Conservation (phyloP, 2,797 vertebrate genomes). For the Thalassophryne amazonica region DNA sequence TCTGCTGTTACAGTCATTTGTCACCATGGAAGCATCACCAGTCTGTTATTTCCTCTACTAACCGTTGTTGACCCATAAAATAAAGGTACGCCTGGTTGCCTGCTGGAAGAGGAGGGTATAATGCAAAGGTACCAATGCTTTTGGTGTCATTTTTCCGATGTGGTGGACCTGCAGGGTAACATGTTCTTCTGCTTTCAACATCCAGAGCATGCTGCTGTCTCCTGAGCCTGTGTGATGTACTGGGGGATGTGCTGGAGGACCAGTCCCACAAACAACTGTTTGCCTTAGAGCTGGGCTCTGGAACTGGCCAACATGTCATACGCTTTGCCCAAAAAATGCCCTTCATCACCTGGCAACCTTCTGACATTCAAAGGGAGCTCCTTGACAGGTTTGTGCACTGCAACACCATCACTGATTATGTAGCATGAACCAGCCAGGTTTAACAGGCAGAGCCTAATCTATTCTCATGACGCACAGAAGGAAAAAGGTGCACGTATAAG, state of each 20-base stretch:
- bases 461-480: no score
- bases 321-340: slow-evolving; percentile 74
- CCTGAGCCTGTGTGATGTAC: slow-evolving; percentile 64
- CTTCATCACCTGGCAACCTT: slow-evolving; percentile 76
- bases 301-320: slow-evolving; percentile 75
- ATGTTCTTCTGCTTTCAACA: neutral
- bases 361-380: slow-evolving; percentile 72
- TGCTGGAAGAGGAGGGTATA: no score
- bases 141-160: no score
- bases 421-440: no score
- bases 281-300: slow-evolving; percentile 76
- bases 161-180: no score
- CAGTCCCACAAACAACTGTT: slow-evolving; percentile 68
- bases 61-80: neutral
- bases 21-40: slow-evolving; percentile 11
- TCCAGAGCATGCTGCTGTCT: slow-evolving; percentile 72
- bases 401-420: neutral
- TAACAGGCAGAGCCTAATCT: no score
- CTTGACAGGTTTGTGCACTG: slow-evolving; percentile 51
- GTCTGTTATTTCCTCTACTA: slow-evolving; percentile 11
- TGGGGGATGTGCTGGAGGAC: slow-evolving; percentile 65
- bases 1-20: slow-evolving; percentile 38
- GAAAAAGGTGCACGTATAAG: no score
- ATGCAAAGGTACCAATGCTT: no score
- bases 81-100: slow-evolving; percentile 18